Percentiles rank a stretch among this genome's conserved stretches.
These are phyloP conservation scores for Poeciliopsis turneri DNA, from an alignment of 2,797 vertebrate genomes.

Conservation along the genomic window DNA sequence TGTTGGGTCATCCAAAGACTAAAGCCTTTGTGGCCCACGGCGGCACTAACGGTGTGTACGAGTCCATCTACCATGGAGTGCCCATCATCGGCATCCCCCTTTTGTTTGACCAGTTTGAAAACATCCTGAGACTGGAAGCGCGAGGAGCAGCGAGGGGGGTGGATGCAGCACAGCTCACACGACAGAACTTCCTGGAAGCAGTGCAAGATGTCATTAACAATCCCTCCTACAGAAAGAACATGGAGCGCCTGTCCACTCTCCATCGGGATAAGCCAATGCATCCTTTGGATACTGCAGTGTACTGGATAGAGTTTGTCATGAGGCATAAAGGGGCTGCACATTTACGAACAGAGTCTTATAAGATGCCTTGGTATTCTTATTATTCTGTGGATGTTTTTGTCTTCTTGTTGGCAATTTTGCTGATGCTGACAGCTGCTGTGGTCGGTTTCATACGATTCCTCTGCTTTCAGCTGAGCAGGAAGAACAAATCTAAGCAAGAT, in stretches of 20 bases:
- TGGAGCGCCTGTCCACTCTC: slow-evolving; percentile 70
- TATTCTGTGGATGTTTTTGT: slow-evolving; percentile 73
- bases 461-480: slow-evolving; percentile 63
- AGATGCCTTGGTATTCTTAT: slow-evolving; percentile 78
- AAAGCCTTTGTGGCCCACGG: slow-evolving; percentile 78
- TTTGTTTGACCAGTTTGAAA: slow-evolving; percentile 81
- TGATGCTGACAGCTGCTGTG: slow-evolving; percentile 32
- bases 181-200: slow-evolving; percentile 63
- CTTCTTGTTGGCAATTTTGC: slow-evolving; percentile 48
- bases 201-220: slow-evolving; percentile 70
- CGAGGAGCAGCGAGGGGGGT: slow-evolving; percentile 72
- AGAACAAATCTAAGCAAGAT: slow-evolving; percentile 73
- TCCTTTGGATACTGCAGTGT: slow-evolving; percentile 72
- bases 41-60: slow-evolving; percentile 78
- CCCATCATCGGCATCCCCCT: slow-evolving; percentile 75
- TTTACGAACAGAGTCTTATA: slow-evolving; percentile 75
- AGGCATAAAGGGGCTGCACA: slow-evolving; percentile 77
- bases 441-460: slow-evolving; percentile 52
- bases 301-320: slow-evolving; percentile 81
- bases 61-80: slow-evolving; percentile 79
- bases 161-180: slow-evolving; percentile 57
- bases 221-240: slow-evolving; percentile 73
- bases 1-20: slow-evolving; percentile 78
- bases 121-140: slow-evolving; percentile 69
- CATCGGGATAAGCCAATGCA: slow-evolving; percentile 70